Evolutionary conservation across 2,113 vertebrate genomes (phyloP).

Genomic region (Orientallactaga bullata): DNA sequence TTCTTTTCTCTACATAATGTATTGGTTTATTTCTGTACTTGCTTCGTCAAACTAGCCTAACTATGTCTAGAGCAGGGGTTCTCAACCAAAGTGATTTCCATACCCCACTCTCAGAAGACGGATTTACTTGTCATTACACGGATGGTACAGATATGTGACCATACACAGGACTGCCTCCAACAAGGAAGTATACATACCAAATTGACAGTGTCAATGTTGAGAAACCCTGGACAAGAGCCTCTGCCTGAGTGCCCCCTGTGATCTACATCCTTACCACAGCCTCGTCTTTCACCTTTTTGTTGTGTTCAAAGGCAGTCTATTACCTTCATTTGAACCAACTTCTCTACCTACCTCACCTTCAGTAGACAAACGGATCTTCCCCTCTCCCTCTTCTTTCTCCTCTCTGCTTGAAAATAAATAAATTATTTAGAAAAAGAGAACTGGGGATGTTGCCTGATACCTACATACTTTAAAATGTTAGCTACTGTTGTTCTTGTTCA

Average conservation of each 20-base stretch:
- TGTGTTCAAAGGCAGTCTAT: neutral
- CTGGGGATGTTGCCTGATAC: too few relatives aligned
- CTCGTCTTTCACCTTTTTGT: neutral
- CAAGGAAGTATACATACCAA: neutral
- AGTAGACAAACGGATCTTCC: neutral
- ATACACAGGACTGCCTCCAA: neutral
- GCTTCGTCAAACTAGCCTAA: neutral
- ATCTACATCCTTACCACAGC: too few relatives aligned
- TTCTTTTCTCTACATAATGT: neutral
- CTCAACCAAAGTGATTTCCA: neutral
- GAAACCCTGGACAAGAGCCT: neutral
- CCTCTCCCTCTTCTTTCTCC: too few relatives aligned
- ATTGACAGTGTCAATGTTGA: neutral
- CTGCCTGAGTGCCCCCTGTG: neutral
- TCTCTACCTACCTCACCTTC: neutral
- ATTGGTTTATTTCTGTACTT: neutral
- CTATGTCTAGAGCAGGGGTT: neutral
- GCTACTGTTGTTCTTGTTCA: too few relatives aligned
- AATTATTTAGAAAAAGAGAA: too few relatives aligned
- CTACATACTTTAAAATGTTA: too few relatives aligned
- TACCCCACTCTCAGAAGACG: neutral
- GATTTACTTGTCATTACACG: neutral
- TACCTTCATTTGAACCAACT: neutral
- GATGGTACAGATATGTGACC: neutral
- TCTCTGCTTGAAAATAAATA: too few relatives aligned